A percentile compares a stretch with the other conserved stretches of the same genome.
These are phyloP conservation scores for Deroplatys truncata DNA, from an alignment of 2,888 invertebrate species.

Conservation along the genomic window DNA sequence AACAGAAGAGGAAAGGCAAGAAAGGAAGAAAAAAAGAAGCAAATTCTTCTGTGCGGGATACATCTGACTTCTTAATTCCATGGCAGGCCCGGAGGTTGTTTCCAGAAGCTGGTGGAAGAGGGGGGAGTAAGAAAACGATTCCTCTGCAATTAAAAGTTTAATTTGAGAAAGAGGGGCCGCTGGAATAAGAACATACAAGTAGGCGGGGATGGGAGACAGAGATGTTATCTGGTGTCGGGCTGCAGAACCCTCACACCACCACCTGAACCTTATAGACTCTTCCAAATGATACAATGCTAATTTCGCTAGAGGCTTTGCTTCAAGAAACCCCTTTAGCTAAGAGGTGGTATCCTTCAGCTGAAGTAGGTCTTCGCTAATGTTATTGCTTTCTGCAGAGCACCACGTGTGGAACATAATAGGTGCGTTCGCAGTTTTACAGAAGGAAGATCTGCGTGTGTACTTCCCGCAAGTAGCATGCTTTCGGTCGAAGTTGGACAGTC, in stretches of 20 bases:
- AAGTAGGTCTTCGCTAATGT: background rate
- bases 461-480: no score
- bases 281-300: background rate
- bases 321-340: background rate
- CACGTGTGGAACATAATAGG: background rate
- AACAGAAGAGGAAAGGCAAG: background rate
- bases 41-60: constrained; percentile 1
- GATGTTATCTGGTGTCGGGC: constrained; percentile 1
- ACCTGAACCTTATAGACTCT: background rate
- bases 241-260: background rate
- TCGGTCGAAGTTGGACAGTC: no score
- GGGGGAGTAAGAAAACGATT: constrained; percentile 21
- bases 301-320: background rate
- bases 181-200: background rate
- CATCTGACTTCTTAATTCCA: constrained; percentile 5
- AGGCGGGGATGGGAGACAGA: background rate
- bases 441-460: background rate
- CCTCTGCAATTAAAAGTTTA: constrained; percentile 27
- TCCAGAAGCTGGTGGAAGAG: background rate
- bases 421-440: background rate
- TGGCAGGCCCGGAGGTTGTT: background rate
- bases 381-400: background rate
- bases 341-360: background rate
- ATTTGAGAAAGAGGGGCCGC: constrained; percentile 18
- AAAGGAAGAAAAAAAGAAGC: background rate